Percentiles rank a stretch among this genome's conserved stretches.
phyloP scores from a whole-genome alignment of 2,888 invertebrate species.

The Eudasyphora cyanicolor region DNA sequence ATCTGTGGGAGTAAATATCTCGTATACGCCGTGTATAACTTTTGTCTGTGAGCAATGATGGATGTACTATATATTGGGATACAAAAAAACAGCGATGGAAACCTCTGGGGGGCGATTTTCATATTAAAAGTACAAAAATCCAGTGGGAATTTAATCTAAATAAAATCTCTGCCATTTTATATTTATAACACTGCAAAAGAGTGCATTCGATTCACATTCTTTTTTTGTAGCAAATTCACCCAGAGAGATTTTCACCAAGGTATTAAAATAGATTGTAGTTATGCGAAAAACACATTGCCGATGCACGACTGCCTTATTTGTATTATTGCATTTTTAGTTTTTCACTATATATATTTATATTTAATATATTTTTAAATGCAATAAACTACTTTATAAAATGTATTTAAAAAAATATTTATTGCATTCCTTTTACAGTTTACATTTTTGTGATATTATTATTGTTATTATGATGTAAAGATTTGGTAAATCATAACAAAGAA shows the following conservation, averaged over 20 bases:
- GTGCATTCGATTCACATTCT: neutral
- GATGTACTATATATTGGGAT: neutral
- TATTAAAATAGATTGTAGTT: neutral
- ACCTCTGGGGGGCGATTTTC: neutral
- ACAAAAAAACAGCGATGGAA: neutral
- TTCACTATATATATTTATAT: too few relatives aligned
- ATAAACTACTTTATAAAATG: too few relatives aligned
- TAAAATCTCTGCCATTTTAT: neutral
- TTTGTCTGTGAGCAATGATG: neutral
- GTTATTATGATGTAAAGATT: too few relatives aligned
- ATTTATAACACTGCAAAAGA: neutral
- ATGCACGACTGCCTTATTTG: too few relatives aligned
- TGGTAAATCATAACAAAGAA: too few relatives aligned
- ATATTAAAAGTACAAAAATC: slow-evolving; percentile 14
- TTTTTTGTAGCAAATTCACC: neutral
- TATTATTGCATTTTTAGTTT: too few relatives aligned
- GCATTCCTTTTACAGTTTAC: too few relatives aligned
- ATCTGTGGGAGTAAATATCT: neutral
- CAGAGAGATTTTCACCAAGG: neutral
- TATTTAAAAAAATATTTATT: too few relatives aligned
- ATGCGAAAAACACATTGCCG: neutral
- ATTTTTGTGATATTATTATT: too few relatives aligned
- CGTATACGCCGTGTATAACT: neutral
- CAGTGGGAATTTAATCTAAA: slow-evolving; percentile 11
- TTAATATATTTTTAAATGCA: too few relatives aligned